Base-by-base conservation (phyloP, 2,797 vertebrate genomes). In the Pterois miles region DNA sequence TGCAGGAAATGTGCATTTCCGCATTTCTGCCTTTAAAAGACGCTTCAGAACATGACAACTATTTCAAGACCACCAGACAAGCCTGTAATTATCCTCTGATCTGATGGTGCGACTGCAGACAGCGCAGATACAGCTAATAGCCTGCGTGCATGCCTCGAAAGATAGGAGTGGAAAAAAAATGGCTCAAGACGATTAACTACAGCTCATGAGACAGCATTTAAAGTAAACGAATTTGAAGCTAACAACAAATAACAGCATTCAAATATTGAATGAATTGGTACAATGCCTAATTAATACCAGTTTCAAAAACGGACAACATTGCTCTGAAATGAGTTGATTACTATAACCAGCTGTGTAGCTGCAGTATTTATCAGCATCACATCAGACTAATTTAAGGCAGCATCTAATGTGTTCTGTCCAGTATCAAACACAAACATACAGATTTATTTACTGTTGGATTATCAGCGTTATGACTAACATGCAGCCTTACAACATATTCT, bases 1-100 rank as follows among this genome's bases (percentile, higher is more conserved):
- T 76, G 70, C 80, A 87, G 82, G 82, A 85, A 83, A 81, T 40
- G 53, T 64, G 67, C 56, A 46, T 86, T 81, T 76, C 71, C 1
- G 34, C 77, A 78, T 70, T 87, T 78, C 76, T 50, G 48, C 71
- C 48, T 46, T 48, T 12, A 78, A 74, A 54, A 48, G 29, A 48
- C 22, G 1, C 65, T 31, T 53, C 52, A 34, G 68, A 63, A 27
- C 50, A 66, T 1, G 0, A 34, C 6, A 1, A 13, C 38, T 40
- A 13, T 66, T 75, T 67, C 4, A 6, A 77, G 71, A 23, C 50
- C 2, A 10, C 33, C 67, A 56, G 48, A 70, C 60, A 7, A 40
- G 65, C 38, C 57, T 56, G 52, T 74, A 63, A 80, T 87, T 81
- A 84, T 79, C 66, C 77, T 66, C 34, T 68, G 69, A 78, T 83